Evolutionary conservation across 2,888 invertebrate species (phyloP), one percentile per base, ranked within the genome.

Genomic region (Ennomos quercinarius): DNA sequence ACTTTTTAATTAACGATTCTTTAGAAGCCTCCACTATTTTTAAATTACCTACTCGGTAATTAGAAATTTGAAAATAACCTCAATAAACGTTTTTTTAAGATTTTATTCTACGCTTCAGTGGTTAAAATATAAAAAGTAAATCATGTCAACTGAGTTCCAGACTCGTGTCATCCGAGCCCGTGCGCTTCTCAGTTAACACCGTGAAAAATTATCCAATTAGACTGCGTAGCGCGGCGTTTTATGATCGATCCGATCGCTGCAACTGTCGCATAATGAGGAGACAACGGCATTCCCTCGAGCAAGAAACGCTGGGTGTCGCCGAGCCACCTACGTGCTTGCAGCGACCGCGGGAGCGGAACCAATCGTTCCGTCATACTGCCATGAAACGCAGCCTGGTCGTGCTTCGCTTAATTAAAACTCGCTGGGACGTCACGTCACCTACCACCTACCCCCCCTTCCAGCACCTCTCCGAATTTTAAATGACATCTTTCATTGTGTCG

Each of bases 321-420:
- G 78, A 86, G 78, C 85, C 84, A 86, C 88, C 90, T 89, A 90
- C 90, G 91, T 89, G 88, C 84, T 74, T 66, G 72, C 72, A 70
- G 71, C 67, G 70, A 70, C 77, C 70, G 76, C 81, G 78, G 83
- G 81, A 78, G 84, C 83, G 87, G 80, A 87, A 87, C 91, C 80
- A 84, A 92, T 91, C 79, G 84, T 74, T 91, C 76, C 83, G 90
- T 88, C 89, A 89, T 86, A 86, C 84, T 75, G 81, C 81, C 71
- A 85, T 85, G 68, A 87, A 88, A 89, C 80, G 85, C 87, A 84
- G 83, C 79, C 80, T 74, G 76, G 73, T 81, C 79, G 78, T 83
- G 89, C 84, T 82, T 71, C 81, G 87, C 81, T 88, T 91, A 91
- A 91, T 91, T 90, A 91, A 90, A 89, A 87, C 80, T 77, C 86